These are phyloP conservation scores for Lanistes nyassanus DNA, from an alignment of 1,140 invertebrate species.

Conservation along the genomic window DNA sequence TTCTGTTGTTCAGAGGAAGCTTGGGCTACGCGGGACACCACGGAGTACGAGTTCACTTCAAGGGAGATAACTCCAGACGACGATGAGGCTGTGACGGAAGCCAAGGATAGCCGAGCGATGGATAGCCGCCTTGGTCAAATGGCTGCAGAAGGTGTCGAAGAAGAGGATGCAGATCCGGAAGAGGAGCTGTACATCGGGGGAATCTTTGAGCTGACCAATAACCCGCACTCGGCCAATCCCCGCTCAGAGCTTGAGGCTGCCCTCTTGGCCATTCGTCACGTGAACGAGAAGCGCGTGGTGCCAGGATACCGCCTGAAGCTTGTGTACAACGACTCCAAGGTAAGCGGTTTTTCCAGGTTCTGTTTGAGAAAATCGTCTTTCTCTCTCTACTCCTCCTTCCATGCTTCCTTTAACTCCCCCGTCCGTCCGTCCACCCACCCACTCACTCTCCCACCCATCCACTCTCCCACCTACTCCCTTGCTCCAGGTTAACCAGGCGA, in stretches of 20 bases:
- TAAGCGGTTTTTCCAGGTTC: constrained; percentile 63
- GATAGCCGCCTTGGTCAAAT: neutral
- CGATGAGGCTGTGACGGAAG: neutral
- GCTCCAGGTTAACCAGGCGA: too few species aligned
- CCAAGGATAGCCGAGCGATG: neutral
- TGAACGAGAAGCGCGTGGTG: constrained; percentile 76
- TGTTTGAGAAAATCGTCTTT: neutral
- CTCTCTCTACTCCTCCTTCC: neutral
- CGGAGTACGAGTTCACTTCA: neutral
- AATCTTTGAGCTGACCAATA: constrained; percentile 79
- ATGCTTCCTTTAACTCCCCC: neutral
- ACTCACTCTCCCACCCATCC: neutral
- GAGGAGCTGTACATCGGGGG: constrained; percentile 66
- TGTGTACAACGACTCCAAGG: constrained; percentile 84
- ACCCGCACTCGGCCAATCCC: constrained; percentile 67
- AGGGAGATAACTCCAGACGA: too few species aligned
- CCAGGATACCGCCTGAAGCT: constrained; percentile 78
- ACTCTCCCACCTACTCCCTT: neutral
- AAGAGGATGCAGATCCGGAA: neutral
- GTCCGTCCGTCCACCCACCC: neutral
- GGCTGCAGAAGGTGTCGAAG: neutral
- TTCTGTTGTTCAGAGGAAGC: neutral
- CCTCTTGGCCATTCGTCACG: constrained; percentile 77
- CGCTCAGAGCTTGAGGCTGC: constrained; percentile 80
- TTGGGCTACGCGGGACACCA: neutral